phyloP scores from a whole-genome alignment of 2,113 vertebrate genomes.

The Bujurquina vittata region DNA sequence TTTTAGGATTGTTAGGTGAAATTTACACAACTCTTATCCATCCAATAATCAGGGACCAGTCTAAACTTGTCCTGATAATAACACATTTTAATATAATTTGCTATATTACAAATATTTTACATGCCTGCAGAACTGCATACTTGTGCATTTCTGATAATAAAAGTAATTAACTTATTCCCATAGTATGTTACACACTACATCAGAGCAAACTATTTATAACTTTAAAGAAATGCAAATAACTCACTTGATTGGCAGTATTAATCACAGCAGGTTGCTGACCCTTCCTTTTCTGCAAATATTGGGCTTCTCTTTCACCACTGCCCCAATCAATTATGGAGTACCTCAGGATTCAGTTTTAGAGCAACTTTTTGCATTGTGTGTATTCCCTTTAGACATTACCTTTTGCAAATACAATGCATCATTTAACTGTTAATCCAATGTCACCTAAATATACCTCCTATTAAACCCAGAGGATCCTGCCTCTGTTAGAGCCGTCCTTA shows the following conservation, averaged over 20 bases:
- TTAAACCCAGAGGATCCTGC: too few species aligned
- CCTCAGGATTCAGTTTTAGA: background rate
- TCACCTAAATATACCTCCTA: background rate
- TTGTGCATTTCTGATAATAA: background rate
- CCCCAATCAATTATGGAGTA: background rate
- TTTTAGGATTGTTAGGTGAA: background rate
- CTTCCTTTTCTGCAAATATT: too few species aligned
- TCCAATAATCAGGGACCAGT: background rate
- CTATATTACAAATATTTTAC: background rate
- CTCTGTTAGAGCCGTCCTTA: too few species aligned
- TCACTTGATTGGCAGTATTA: background rate
- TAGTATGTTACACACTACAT: background rate
- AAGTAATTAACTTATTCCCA: background rate
- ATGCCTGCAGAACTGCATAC: background rate
- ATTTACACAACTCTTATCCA: background rate
- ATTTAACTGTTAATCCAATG: background rate
- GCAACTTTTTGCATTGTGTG: background rate
- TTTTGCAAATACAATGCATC: background rate
- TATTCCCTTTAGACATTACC: background rate
- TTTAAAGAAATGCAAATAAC: background rate
- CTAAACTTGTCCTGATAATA: background rate
- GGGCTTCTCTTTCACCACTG: background rate
- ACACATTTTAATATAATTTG: background rate
- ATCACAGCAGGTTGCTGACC: background rate
- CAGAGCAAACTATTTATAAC: background rate